Percentiles rank a stretch among this genome's conserved stretches.
phyloP scores from a whole-genome alignment of 1,140 invertebrate genomes.

The Dreissena polymorpha region DNA sequence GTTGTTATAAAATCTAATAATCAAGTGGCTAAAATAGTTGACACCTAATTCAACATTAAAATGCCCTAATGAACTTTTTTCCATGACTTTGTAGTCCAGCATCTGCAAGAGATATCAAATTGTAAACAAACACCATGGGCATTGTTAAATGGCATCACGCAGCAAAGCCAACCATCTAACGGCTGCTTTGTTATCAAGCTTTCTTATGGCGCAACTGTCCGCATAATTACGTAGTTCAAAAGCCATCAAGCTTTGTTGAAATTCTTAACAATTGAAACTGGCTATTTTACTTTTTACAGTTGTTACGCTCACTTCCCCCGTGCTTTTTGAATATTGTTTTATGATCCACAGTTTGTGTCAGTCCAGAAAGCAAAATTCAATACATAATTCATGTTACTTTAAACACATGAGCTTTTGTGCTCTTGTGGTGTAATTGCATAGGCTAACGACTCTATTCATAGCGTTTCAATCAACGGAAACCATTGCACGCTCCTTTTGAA shows the following conservation, averaged over 20 bases:
- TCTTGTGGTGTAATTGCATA: constrained; percentile 16
- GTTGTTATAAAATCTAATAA: too few relatives aligned
- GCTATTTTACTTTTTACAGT: constrained; percentile 50
- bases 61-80: constrained; percentile 16
- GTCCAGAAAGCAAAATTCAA: constrained; percentile 31
- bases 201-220: constrained; percentile 38
- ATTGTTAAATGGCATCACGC: constrained; percentile 49
- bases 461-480: constrained; percentile 23
- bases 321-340: constrained; percentile 45
- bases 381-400: constrained; percentile 41
- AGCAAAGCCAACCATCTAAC: constrained; percentile 11
- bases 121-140: constrained; percentile 33
- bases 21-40: too few relatives aligned
- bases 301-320: constrained; percentile 9
- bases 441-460: constrained; percentile 29
- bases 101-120: constrained; percentile 39
- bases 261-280: constrained; percentile 28
- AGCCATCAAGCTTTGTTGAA: constrained; percentile 30
- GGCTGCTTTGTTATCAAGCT: constrained; percentile 6
- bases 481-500: constrained; percentile 41
- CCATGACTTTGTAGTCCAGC: constrained; percentile 43
- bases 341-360: not conserved
- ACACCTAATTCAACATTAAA: too few relatives aligned
- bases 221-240: not conserved
- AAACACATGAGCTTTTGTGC: constrained; percentile 34